Evolutionary conservation across 37 sponge, comb jelly and placozoan species (phyloP).

Genomic region (Dysidea cf. avara): DNA sequence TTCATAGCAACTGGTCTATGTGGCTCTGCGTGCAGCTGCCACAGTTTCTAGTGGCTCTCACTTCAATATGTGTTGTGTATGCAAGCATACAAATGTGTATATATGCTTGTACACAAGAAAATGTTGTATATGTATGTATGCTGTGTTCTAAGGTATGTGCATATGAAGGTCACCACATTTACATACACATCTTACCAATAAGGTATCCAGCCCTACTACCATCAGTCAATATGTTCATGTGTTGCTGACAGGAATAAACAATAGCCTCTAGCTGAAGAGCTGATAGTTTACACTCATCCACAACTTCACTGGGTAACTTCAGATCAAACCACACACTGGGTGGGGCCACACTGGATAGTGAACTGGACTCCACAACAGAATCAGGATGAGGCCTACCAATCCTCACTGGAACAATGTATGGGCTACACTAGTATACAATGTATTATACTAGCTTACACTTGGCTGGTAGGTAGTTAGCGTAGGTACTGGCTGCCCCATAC

Average conservation of each 20-base stretch:
- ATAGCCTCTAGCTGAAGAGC: conserved; percentile 91
- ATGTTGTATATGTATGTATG: no score
- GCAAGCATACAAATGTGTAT: no score
- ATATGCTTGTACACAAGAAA: no score
- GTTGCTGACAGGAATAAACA: conserved; percentile 93
- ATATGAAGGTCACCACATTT: no score
- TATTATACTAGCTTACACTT: conserved; percentile 59
- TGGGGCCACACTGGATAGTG: conserved; percentile 90
- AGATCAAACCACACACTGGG: conserved; percentile 88
- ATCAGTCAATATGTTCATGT: conserved; percentile 82
- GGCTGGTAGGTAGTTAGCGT: conserved; percentile 74
- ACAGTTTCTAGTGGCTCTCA: no score
- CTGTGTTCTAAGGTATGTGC: no score
- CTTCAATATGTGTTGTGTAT: no score
- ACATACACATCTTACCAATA: conserved; percentile 78
- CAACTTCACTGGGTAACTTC: conserved; percentile 61
- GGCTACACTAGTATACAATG: background rate
- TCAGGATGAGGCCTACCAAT: conserved; percentile 82
- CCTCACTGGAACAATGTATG: conserved; percentile 33
- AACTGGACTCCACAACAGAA: conserved; percentile 89
- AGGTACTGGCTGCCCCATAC: conserved; percentile 61
- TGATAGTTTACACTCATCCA: conserved; percentile 65
- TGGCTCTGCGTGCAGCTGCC: no score
- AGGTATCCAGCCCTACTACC: conserved; percentile 85
- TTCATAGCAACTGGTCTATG: no score